These are phyloP conservation scores for Brachionus rubens DNA, from an alignment of 1,140 invertebrate genomes.

Conservation along the genomic window DNA sequence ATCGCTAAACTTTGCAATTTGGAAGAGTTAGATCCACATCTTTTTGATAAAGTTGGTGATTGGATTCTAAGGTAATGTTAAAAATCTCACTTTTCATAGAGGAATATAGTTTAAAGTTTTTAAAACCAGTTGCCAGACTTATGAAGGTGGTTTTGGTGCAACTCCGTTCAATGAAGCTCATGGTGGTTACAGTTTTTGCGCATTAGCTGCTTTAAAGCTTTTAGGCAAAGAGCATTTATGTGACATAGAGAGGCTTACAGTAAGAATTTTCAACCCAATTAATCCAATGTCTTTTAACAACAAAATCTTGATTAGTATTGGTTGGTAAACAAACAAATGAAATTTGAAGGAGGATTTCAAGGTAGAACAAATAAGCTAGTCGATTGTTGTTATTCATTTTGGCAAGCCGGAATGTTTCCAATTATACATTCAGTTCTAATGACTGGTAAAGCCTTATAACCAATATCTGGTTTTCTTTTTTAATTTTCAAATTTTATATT, in stretches of 20 bases:
- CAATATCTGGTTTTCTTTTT: neutral
- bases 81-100: no score
- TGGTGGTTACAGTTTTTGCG: constrained; percentile 96
- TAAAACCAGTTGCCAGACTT: constrained; percentile 78
- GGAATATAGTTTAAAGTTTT: no score
- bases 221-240: constrained; percentile 75
- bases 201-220: constrained; percentile 78
- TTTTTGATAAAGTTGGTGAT: constrained; percentile 80
- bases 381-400: constrained; percentile 97
- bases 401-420: constrained; percentile 88
- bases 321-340: constrained; percentile 83
- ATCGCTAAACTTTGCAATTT: constrained; percentile 83
- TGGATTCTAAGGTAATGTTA: constrained; percentile 73
- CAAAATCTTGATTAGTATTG: no score
- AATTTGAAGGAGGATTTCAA: constrained; percentile 82
- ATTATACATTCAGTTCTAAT: constrained; percentile 54
- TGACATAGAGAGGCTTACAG: constrained; percentile 73
- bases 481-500: no score
- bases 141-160: constrained; percentile 95
- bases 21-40: constrained; percentile 64
- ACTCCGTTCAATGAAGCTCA: constrained; percentile 92
- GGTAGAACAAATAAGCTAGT: constrained; percentile 92
- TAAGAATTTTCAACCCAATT: no score
- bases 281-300: no score
- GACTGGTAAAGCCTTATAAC: neutral